A percentile compares a stretch with the other conserved stretches of the same genome.
phyloP scores from a whole-genome alignment of 2,113 vertebrate genomes.

The Platichthys flesus region DNA sequence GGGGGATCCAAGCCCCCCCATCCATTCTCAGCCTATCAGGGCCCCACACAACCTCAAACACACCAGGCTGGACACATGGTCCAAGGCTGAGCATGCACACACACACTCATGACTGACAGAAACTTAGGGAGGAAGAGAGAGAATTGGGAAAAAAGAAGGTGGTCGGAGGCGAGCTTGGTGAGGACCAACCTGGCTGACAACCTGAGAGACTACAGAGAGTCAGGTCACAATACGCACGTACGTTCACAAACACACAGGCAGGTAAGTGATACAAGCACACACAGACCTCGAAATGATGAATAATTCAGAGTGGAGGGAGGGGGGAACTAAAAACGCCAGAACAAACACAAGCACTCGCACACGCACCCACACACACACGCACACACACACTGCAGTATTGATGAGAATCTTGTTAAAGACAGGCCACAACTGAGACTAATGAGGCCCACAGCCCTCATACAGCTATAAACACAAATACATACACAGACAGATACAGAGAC shows the following conservation, averaged over 20 bases:
- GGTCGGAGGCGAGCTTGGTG: slow-evolving; percentile 11
- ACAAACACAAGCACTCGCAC: neutral
- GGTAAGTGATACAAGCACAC: slow-evolving; percentile 82
- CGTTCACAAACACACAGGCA: slow-evolving; percentile 20
- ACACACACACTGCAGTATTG: slow-evolving; percentile 53
- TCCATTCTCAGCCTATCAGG: slow-evolving; percentile 85
- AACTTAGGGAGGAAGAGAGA: slow-evolving; percentile 1
- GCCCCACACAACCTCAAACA: slow-evolving; percentile 37
- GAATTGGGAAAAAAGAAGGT: neutral
- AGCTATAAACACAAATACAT: neutral
- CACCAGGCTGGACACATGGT: slow-evolving; percentile 15
- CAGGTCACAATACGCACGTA: slow-evolving; percentile 38
- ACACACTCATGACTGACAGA: slow-evolving; percentile 27
- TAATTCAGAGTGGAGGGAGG: slow-evolving; percentile 87
- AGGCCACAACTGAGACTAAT: slow-evolving; percentile 54
- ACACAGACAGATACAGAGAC: neutral
- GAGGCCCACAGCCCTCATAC: slow-evolving; percentile 36
- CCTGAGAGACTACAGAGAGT: slow-evolving; percentile 56
- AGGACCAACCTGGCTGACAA: slow-evolving; percentile 51
- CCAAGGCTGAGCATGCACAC: slow-evolving; percentile 18
- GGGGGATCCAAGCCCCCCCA: slow-evolving; percentile 89
- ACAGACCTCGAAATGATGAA: slow-evolving; percentile 82
- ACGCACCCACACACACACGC: neutral
- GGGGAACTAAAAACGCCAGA: slow-evolving; percentile 73
- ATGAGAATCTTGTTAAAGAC: slow-evolving; percentile 65